Evolutionary conservation across 2,113 vertebrate species (phyloP).

Genomic region (Peromyscus leucopus): DNA sequence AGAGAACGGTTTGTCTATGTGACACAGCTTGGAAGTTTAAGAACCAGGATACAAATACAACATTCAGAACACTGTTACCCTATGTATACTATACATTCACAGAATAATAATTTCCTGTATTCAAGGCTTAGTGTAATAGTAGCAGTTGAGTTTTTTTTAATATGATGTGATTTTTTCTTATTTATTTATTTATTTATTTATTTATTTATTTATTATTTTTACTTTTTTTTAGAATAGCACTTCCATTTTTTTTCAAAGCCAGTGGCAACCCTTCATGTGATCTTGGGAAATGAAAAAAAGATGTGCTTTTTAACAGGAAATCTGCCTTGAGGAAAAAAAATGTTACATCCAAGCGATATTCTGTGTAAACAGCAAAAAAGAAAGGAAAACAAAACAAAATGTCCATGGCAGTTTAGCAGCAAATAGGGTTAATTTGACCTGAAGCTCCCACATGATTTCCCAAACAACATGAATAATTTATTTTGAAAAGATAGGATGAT

Average conservation of each 20-base stretch:
- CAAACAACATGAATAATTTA: constrained; percentile 71
- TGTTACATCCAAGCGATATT: constrained; percentile 39
- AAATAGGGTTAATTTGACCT: constrained; percentile 67
- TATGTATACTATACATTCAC: background rate
- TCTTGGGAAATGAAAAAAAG: constrained; percentile 53
- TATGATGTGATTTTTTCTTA: background rate
- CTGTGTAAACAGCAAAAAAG: constrained; percentile 67
- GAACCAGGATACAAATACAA: background rate
- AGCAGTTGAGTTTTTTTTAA: background rate
- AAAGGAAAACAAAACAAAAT: constrained; percentile 57
- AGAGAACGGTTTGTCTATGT: background rate
- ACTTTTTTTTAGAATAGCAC: background rate
- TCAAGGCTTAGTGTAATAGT: background rate
- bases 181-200: too few species aligned
- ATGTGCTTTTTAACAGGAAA: constrained; percentile 51
- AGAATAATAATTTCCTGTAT: background rate
- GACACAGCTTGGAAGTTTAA: background rate
- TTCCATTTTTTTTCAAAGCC: constrained; percentile 32
- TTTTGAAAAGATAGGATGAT: constrained; percentile 66
- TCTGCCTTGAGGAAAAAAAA: background rate
- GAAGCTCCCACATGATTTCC: constrained; percentile 1
- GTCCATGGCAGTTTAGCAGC: constrained; percentile 62
- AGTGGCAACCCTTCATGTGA: constrained; percentile 20
- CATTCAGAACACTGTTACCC: background rate
- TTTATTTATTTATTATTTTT: too few species aligned